Conservation (phyloP, 2,797 vertebrate genomes). For the Myripristis jacobus region DNA sequence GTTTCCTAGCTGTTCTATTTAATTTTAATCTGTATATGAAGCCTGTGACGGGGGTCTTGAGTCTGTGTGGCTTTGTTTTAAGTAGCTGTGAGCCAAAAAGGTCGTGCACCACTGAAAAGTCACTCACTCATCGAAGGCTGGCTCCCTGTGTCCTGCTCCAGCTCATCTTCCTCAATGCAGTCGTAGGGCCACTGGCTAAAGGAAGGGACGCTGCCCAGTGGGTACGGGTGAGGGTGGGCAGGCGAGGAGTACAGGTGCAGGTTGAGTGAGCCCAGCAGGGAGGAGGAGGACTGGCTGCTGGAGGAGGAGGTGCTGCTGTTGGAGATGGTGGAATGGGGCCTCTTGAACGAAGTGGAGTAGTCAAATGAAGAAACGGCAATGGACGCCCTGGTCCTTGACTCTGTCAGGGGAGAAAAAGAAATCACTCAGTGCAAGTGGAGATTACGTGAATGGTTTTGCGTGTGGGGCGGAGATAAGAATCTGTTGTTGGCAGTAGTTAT, state of each 20-base stretch:
- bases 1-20: no score
- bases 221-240: constrained; percentile 68
- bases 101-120: not conserved
- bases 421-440: constrained; percentile 3
- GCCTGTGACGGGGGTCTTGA: no score
- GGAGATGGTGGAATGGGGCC: constrained; percentile 89
- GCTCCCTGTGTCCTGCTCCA: constrained; percentile 83
- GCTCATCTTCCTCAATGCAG: constrained; percentile 88
- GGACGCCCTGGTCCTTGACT: constrained; percentile 79
- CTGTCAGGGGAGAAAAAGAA: constrained; percentile 60
- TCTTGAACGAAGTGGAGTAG: constrained; percentile 82
- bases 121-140: constrained; percentile 84
- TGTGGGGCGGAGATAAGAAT: no score
- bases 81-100: no score
- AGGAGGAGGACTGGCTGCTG: constrained; percentile 88
- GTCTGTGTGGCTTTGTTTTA: no score
- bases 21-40: no score
- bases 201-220: constrained; percentile 67
- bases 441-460: constrained; percentile 5
- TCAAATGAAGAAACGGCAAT: constrained; percentile 82
- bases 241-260: constrained; percentile 82
- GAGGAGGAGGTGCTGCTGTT: constrained; percentile 90
- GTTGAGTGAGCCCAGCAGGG: constrained; percentile 85
- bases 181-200: constrained; percentile 85
- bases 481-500: constrained; percentile 9